Evolutionary conservation across 1,140 invertebrate species (phyloP), one percentile per base, ranked within the genome.

Genomic region (Neuroterus valhalla): DNA sequence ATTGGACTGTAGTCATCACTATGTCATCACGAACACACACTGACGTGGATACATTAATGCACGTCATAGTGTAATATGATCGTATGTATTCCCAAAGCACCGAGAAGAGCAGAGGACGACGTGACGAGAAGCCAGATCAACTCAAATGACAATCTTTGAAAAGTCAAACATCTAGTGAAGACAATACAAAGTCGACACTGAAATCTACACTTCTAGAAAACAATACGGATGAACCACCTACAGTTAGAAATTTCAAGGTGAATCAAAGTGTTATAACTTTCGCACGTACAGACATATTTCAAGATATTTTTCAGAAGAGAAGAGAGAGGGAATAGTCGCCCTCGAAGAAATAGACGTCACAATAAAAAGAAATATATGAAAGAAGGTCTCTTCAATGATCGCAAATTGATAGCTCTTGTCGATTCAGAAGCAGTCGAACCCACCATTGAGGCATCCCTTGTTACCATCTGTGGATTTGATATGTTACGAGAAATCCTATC

Each of bases 41-140:
- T 8, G n/a, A 52, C 10, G 8, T 15, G 2, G 45, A 75, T 48
- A 62, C 42, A 2, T 70, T 75, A 15, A 17, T 75, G 1, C 68
- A 75, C 38, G 74, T 71, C 31, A 70, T 71, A 55, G 5, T 75
- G 5, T 26, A 75, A 19, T 66, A 66, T 43, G 73, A 75, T 21
- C 26, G 23, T 21, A 4, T 52, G 6, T 52, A 19, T 12, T 26
- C 23, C n/a, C 45, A 19, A 50, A 11, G 23, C 3, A 12, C 52
- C 2, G 21, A 12, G 8, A 17, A 11, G 45, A 66, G 44, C 15
- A 38, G 31, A 45, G 31, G 11, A 3, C 4, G 8, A 42, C 46
- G 46, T 17, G 46, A 48, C 2, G 19, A 48, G 8, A 48, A 48
- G n/a, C 14, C 6, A 48, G 46, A 48, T n/a, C n/a, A 48, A 48